phyloP scores from a whole-genome alignment of 2,888 invertebrate genomes.

The Corbicula japonica region DNA sequence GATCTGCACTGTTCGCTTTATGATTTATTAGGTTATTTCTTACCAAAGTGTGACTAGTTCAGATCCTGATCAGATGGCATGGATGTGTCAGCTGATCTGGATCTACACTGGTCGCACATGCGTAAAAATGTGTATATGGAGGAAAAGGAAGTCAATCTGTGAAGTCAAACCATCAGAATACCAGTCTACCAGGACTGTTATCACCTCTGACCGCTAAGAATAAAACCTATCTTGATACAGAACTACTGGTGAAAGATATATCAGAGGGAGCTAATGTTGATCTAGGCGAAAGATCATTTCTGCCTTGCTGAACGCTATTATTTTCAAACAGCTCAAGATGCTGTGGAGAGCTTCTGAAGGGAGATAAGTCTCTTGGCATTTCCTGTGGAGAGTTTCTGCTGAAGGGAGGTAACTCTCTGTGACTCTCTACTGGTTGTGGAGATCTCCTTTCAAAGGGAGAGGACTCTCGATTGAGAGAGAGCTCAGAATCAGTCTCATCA shows the following conservation, averaged over 20 bases:
- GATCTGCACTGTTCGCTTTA: too few species aligned
- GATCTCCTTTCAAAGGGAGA: slow-evolving; percentile 50
- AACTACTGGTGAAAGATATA: slow-evolving; percentile 52
- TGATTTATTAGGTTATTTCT: too few species aligned
- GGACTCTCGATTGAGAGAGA: slow-evolving; percentile 37
- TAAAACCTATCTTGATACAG: slow-evolving; percentile 50
- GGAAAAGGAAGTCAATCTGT: background rate
- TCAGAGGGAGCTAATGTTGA: slow-evolving; percentile 58
- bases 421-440: slow-evolving; percentile 40
- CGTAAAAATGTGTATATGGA: background rate
- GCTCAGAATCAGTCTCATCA: slow-evolving; percentile 11
- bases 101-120: too few species aligned
- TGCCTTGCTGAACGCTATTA: slow-evolving; percentile 32
- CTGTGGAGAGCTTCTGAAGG: slow-evolving; percentile 49
- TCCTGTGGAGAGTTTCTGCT: slow-evolving; percentile 47
- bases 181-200: too few species aligned
- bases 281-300: slow-evolving; percentile 49
- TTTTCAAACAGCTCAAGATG: slow-evolving; percentile 32
- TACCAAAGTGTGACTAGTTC: too few species aligned
- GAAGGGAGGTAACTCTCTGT: slow-evolving; percentile 49
- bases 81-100: too few species aligned
- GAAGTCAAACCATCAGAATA: background rate
- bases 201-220: too few species aligned
- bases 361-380: slow-evolving; percentile 38
- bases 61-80: too few species aligned